Evolutionary conservation across 2,797 vertebrate species (phyloP), one percentile per base, ranked within the genome.

Genomic region (Momotus momota): DNA sequence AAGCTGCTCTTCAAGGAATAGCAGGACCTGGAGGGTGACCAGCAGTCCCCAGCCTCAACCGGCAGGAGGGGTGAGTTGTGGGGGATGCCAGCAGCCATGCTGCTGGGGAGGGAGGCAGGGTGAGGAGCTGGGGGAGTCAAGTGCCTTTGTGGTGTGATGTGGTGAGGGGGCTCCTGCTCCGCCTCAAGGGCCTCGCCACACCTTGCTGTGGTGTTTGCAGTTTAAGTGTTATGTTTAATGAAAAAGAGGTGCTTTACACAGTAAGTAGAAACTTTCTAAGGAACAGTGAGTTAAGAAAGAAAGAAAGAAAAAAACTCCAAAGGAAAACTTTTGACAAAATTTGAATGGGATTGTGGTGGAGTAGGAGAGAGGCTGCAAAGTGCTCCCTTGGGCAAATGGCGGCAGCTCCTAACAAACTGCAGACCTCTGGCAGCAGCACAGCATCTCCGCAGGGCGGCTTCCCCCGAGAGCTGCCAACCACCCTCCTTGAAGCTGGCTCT

Each of bases 51-150:
- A 35, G 38, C 25, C 55, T 23, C 1, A 2, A 33, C 67, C 25
- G 67, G 33, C 71, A 45, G 48, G 10, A 75, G 5, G 13, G 69
- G 83, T 94, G 74, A 92, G 91, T 70, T 51, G 9, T 6, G 25
- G 9, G 66, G n/a, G 2, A 48, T 0, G 2, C 22, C 16, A 41
- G 67, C 1, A 0, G 31, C 48, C 31, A 0, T 61, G 70, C 9
- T 10, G 20, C 35, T 17, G 10, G 23, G 7, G 33, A 21, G 29
- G 48, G 46, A 86, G 57, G 40, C 20, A 29, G 57, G 9, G 12
- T 22, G 89, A 71, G 33, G 8, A 35, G 23, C 14, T 38, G 3
- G 16, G 11, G 25, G 27, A 46, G 20, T 2, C 5, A 3, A 45
- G 45, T 0, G 10, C 17, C 8, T 55, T 33, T 21, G 48, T 21